Evolutionary conservation across 23 tunicate genomes (phyloP).

Genomic region (Trididemnum miniatum): DNA sequence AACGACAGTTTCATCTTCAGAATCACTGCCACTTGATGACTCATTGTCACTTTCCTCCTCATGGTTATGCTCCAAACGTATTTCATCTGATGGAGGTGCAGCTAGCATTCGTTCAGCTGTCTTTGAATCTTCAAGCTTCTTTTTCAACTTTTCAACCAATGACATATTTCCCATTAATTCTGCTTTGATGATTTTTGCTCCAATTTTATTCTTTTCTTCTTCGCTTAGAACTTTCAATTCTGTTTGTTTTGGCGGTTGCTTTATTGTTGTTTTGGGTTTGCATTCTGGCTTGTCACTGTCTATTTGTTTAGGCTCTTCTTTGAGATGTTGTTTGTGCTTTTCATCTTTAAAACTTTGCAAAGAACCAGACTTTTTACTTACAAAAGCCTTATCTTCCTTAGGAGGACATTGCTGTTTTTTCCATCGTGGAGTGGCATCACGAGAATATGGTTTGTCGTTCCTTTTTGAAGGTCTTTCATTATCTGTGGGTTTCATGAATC

Average conservation of each 20-base stretch:
- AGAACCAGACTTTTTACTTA: neutral
- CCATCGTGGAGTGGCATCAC: neutral
- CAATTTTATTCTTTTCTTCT: conserved; percentile 81
- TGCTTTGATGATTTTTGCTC: conserved; percentile 83
- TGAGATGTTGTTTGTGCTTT: neutral
- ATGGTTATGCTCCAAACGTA: neutral
- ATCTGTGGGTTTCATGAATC: conserved; percentile 51
- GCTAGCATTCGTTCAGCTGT: conserved; percentile 21
- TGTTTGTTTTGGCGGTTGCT: neutral
- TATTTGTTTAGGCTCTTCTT: neutral
- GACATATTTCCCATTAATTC: conserved; percentile 73
- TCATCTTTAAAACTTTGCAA: neutral
- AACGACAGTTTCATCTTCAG: conserved; percentile 60
- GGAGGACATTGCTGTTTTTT: neutral
- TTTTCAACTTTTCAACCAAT: conserved; percentile 56
- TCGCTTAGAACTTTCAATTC: conserved; percentile 42
- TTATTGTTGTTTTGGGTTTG: neutral
- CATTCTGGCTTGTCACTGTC: neutral
- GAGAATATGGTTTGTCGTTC: neutral
- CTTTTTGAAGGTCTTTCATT: conserved; percentile 9
- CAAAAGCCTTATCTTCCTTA: neutral
- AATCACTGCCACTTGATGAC: conserved; percentile 2
- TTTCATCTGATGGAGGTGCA: neutral
- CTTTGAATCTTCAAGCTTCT: conserved; percentile 57
- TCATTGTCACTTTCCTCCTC: neutral